phyloP scores from a whole-genome alignment of 2,797 vertebrate genomes.

The Eremophila alpestris region DNA sequence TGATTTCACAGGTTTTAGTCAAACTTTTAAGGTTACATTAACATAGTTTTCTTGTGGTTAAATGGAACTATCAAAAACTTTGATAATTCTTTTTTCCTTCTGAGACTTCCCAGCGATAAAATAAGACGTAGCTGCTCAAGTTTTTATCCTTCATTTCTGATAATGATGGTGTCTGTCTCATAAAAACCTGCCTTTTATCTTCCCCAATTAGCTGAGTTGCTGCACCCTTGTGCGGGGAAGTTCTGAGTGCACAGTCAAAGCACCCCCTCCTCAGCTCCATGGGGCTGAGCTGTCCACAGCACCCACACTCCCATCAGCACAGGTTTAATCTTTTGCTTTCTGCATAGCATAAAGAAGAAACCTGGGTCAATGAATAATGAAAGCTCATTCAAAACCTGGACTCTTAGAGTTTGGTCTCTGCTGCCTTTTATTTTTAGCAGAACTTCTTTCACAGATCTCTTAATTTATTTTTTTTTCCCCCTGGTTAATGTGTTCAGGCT shows the following conservation, averaged over 20 bases:
- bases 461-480: not conserved
- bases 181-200: conserved; percentile 71
- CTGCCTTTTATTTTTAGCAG: conserved; percentile 59
- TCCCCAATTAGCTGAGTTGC: conserved; percentile 71
- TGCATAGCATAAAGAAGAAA: conserved; percentile 44
- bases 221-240: conserved; percentile 54
- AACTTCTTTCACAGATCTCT: conserved; percentile 40
- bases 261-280: not conserved
- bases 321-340: conserved; percentile 58
- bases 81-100: conserved; percentile 31
- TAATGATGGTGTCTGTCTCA: conserved; percentile 56
- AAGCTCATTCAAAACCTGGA: conserved; percentile 54
- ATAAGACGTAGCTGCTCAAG: conserved; percentile 1
- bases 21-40: conserved; percentile 38
- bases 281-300: conserved; percentile 36
- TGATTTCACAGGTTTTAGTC: not conserved
- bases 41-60: conserved; percentile 20
- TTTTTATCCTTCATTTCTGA: conserved; percentile 57
- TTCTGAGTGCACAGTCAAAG: conserved; percentile 58
- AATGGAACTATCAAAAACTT: conserved; percentile 51
- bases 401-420: not conserved
- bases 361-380: conserved; percentile 66
- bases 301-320: not conserved
- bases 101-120: conserved; percentile 38
- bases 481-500: conserved; percentile 33